These are phyloP conservation scores for Gryon sp. DNA, from an alignment of 1,140 invertebrate species.

Conservation along the genomic window DNA sequence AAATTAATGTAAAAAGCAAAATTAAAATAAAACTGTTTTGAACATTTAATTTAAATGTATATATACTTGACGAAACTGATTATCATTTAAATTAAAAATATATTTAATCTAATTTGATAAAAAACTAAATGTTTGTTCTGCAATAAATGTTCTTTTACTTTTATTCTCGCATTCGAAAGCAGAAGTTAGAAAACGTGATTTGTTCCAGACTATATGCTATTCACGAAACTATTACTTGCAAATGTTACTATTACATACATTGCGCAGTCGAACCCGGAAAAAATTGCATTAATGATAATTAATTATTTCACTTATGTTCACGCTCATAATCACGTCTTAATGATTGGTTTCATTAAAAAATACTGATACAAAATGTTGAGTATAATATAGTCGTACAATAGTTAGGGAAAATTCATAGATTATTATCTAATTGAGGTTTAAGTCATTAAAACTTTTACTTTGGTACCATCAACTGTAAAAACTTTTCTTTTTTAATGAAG, in stretches of 20 bases:
- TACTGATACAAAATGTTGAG: conserved; percentile 9
- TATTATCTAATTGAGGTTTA: no score
- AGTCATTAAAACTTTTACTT: no score
- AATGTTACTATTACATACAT: conserved; percentile 26
- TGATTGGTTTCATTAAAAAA: conserved; percentile 5
- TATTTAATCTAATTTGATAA: no score
- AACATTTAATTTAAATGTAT: no score
- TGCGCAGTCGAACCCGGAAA: conserved; percentile 11
- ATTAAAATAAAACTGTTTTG: no score
- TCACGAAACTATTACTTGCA: conserved; percentile 18
- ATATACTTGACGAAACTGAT: no score
- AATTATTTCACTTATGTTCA: conserved; percentile 14
- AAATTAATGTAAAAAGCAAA: no score
- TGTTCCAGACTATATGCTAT: conserved; percentile 7
- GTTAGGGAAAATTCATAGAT: conserved; percentile 6
- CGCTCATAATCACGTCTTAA: conserved; percentile 15
- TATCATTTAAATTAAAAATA: no score
- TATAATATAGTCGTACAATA: conserved; percentile 3
- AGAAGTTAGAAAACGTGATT: conserved; percentile 17
- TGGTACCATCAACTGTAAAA: no score
- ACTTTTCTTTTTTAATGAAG: no score
- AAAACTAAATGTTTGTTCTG: background rate
- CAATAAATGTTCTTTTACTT: conserved; percentile 22
- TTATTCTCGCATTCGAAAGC: conserved; percentile 3
- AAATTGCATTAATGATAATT: conserved; percentile 19